Evolutionary conservation across 2,797 vertebrate genomes (phyloP).

Genomic region (Buceros bicornis): DNA sequence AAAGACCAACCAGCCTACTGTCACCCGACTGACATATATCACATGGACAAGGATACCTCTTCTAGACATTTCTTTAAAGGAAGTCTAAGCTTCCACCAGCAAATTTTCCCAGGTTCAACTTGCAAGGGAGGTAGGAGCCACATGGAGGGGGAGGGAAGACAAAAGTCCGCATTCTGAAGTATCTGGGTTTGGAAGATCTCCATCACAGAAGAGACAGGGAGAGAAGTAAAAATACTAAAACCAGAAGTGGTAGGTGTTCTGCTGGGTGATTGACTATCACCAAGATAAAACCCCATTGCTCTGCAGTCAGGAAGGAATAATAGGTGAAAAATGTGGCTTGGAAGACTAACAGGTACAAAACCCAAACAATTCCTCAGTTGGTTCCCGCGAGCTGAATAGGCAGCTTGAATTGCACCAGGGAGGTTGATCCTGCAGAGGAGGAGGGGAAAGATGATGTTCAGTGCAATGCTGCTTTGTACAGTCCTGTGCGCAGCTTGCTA

Average conservation of each 20-base stretch:
- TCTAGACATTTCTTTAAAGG: neutral
- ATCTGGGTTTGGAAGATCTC: neutral
- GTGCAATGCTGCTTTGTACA: neutral
- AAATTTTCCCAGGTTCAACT: neutral
- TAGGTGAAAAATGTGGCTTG: neutral
- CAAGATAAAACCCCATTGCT: rapidly evolving
- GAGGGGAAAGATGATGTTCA: neutral
- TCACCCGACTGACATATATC: neutral
- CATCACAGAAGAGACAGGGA: neutral
- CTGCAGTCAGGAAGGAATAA: neutral
- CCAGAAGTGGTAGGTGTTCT: neutral
- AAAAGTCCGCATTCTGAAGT: neutral
- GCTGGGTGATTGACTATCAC: neutral
- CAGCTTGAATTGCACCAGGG: neutral
- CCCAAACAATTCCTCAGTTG: neutral
- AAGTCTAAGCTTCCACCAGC: neutral
- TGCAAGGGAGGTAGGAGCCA: neutral
- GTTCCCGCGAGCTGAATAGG: rapidly evolving
- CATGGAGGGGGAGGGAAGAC: rapidly evolving
- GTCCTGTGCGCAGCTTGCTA: neutral
- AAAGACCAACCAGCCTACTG: neutral
- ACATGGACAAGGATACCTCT: neutral
- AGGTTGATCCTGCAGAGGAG: neutral
- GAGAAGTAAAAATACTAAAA: neutral
- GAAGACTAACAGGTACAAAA: neutral